Conservation (phyloP, 2,797 vertebrate species). For the Chelon labrosus region DNA sequence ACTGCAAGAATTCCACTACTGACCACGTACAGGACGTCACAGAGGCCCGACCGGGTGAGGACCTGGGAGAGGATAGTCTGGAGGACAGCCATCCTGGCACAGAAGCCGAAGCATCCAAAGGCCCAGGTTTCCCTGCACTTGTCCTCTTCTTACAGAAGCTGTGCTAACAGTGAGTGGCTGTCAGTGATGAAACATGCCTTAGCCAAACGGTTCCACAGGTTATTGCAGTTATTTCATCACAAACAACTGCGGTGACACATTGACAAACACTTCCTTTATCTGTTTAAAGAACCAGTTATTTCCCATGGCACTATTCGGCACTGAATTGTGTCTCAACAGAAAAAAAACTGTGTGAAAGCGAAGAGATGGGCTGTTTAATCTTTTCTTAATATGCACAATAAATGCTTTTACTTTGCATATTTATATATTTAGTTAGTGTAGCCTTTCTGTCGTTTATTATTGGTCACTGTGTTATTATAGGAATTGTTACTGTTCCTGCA, state of each 20-base stretch:
- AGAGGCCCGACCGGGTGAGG: slow-evolving; percentile 41
- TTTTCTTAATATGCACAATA: too few relatives aligned
- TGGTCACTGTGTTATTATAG: too few relatives aligned
- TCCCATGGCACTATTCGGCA: too few relatives aligned
- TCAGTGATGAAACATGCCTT: slow-evolving; percentile 40
- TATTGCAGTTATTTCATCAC: slow-evolving; percentile 24
- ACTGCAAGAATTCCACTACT: slow-evolving; percentile 25
- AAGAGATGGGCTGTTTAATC: too few relatives aligned
- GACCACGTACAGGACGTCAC: slow-evolving; percentile 18
- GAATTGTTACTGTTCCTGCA: too few relatives aligned
- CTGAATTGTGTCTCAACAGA: too few relatives aligned
- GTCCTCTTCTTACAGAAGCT: not conserved
- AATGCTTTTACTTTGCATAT: too few relatives aligned
- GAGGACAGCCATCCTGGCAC: slow-evolving; percentile 52
- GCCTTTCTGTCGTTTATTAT: too few relatives aligned
- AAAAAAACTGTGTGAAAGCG: too few relatives aligned
- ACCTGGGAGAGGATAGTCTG: slow-evolving; percentile 26
- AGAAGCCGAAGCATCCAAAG: not conserved
- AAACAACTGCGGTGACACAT: not conserved
- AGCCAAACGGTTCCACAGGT: slow-evolving; percentile 6
- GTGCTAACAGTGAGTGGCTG: slow-evolving; percentile 2
- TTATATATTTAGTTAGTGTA: too few relatives aligned
- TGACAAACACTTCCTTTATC: slow-evolving; percentile 15
- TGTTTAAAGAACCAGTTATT: not conserved
- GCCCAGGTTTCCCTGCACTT: not conserved